Evolutionary conservation across 2,888 invertebrate genomes (phyloP).

Genomic region (Frankliniella fusca): DNA sequence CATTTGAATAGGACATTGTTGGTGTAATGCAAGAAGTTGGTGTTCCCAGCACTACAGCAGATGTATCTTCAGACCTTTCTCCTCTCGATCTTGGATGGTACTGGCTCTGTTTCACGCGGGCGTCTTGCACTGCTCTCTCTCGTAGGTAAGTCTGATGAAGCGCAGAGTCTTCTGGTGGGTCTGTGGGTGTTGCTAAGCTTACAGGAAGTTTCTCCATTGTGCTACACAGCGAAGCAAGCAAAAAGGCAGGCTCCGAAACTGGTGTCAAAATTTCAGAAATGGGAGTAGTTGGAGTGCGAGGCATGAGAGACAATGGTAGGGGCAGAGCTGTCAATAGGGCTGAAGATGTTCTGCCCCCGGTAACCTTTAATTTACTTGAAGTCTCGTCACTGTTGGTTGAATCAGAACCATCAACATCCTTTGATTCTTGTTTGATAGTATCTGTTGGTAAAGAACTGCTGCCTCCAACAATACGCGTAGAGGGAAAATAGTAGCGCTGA

Average conservation of each 20-base stretch:
- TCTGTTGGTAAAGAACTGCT: slow-evolving; percentile 8
- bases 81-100: slow-evolving; percentile 41
- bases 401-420: background rate
- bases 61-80: background rate
- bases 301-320: background rate
- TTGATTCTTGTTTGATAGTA: slow-evolving; percentile 13
- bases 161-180: slow-evolving; percentile 37
- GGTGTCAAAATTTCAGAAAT: slow-evolving; percentile 56
- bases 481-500: slow-evolving; percentile 48
- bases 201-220: slow-evolving; percentile 58
- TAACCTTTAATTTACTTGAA: background rate
- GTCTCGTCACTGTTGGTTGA: slow-evolving; percentile 33
- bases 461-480: slow-evolving; percentile 40
- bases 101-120: slow-evolving; percentile 67
- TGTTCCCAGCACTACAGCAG: background rate
- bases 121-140: slow-evolving; percentile 65
- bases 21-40: slow-evolving; percentile 1
- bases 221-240: slow-evolving; percentile 60
- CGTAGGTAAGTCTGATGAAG: slow-evolving; percentile 68
- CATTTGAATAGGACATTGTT: background rate
- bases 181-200: slow-evolving; percentile 31
- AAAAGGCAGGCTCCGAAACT: slow-evolving; percentile 56
- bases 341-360: background rate
- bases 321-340: slow-evolving; percentile 31
- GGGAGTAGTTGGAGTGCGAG: slow-evolving; percentile 40